Evolutionary conservation across 1,140 invertebrate species (phyloP).

Genomic region (Aphis gossypii): DNA sequence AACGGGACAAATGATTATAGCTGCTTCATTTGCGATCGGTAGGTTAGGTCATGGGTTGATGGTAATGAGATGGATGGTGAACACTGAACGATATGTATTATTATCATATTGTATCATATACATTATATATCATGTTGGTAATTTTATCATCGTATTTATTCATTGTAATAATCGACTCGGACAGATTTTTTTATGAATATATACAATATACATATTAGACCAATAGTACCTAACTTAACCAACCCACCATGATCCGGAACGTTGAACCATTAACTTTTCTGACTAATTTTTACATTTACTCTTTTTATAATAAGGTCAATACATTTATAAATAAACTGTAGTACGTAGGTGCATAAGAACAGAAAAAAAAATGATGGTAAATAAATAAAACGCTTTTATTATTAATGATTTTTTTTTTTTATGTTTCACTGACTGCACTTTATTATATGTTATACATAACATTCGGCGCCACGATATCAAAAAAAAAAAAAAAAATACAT

Average conservation of each 20-base stretch:
- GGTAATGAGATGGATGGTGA: background rate
- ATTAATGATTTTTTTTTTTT: background rate
- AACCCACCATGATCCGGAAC: background rate
- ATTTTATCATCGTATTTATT: background rate
- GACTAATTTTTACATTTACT: background rate
- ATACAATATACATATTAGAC: too few relatives aligned
- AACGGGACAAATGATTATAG: background rate
- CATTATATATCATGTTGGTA: background rate
- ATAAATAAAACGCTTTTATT: background rate
- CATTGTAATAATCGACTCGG: background rate
- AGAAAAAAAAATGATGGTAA: background rate
- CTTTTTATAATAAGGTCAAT: background rate
- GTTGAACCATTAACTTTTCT: background rate
- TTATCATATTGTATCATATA: background rate
- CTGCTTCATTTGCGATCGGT: background rate
- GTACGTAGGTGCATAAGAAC: too few relatives aligned
- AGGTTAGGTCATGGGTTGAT: too few relatives aligned
- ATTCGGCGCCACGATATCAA: background rate
- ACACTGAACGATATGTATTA: background rate
- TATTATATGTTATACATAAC: background rate
- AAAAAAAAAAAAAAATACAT: background rate
- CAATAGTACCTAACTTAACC: background rate
- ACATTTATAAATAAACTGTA: background rate
- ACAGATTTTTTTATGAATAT: too few relatives aligned
- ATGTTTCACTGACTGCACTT: background rate